Conservation (phyloP, 2,888 invertebrate species). For the Empis stercorea region DNA sequence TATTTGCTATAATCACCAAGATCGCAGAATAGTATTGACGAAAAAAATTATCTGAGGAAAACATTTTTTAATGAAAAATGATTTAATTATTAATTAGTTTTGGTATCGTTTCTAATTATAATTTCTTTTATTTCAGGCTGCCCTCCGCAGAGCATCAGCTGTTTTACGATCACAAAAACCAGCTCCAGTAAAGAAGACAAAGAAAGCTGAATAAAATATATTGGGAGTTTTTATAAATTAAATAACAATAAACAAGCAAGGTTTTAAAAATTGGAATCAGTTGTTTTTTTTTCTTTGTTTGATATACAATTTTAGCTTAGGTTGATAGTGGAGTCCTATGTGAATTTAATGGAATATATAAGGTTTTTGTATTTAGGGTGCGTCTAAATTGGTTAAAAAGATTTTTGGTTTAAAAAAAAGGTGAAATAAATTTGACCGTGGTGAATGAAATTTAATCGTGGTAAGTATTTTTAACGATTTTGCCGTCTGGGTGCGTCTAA, state of each 20-base stretch:
- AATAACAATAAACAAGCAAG: not conserved
- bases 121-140: conserved; percentile 46
- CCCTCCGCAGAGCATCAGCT: conserved; percentile 85
- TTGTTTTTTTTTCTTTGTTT: not conserved
- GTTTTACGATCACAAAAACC: conserved; percentile 85
- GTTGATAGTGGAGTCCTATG: not conserved
- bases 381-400: no score
- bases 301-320: not conserved
- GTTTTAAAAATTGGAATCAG: not conserved
- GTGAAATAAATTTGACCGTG: no score
- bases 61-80: not conserved
- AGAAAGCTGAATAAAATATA: conserved; percentile 64
- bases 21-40: conserved; percentile 36
- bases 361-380: no score
- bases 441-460: no score
- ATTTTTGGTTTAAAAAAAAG: no score
- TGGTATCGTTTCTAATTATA: not conserved
- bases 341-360: not conserved
- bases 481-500: no score
- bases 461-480: no score
- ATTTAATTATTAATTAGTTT: not conserved
- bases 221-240: conserved; percentile 18
- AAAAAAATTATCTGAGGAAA: conserved; percentile 11
- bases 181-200: conserved; percentile 66
- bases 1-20: conserved; percentile 32